A percentile compares a stretch with the other conserved stretches of the same genome.
phyloP scores from a whole-genome alignment of 2,797 vertebrate species.

The Xenops minutus region DNA sequence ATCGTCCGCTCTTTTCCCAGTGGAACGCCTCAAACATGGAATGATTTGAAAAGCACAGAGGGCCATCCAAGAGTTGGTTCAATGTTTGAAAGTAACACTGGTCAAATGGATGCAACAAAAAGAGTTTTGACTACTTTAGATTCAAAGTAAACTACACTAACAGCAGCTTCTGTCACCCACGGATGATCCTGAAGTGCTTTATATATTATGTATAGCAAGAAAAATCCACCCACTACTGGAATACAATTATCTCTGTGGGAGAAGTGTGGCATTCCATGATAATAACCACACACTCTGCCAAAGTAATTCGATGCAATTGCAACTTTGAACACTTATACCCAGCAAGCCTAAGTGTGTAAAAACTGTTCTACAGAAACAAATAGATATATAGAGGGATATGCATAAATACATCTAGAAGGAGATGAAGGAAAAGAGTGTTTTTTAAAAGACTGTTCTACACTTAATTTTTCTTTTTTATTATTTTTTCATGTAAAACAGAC shows the following conservation, averaged over 20 bases:
- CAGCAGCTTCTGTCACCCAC: not conserved
- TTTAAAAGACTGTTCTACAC: not conserved
- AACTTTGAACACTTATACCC: not conserved
- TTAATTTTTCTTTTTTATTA: not conserved
- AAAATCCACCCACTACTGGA: not conserved
- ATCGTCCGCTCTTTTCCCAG: too few relatives aligned
- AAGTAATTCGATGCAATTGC: constrained; percentile 2
- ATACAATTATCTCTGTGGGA: not conserved
- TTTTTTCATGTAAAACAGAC: not conserved
- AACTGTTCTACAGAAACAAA: not conserved
- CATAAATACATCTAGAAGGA: not conserved
- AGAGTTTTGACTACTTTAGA: not conserved
- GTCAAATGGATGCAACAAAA: not conserved
- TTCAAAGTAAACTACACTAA: not conserved
- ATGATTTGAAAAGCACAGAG: not conserved
- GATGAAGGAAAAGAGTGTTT: not conserved
- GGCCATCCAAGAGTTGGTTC: not conserved
- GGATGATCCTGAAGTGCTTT: not conserved
- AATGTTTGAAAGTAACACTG: not conserved
- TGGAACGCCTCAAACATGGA: too few relatives aligned
- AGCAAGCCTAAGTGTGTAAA: not conserved
- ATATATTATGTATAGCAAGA: not conserved
- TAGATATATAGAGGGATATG: not conserved
- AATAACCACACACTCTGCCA: not conserved
- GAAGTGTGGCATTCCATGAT: not conserved